phyloP scores from a whole-genome alignment of 1,140 invertebrate genomes.

The Probaryconus sp. region DNA sequence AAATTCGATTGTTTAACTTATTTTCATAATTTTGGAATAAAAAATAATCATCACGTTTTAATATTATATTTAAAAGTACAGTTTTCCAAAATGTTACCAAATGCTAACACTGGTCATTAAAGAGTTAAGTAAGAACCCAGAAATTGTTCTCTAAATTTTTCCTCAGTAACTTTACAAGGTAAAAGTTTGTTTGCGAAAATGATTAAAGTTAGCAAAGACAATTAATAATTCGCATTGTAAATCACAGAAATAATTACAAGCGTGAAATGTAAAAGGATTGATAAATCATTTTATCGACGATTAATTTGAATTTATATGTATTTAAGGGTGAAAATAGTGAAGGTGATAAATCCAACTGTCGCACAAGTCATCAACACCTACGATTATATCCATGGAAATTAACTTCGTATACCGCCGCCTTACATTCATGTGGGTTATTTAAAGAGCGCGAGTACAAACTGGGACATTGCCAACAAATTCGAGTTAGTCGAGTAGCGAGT shows the following conservation, averaged over 20 bases:
- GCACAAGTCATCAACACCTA: constrained; percentile 40
- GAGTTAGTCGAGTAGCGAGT: constrained; percentile 72
- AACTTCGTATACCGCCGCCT: constrained; percentile 44
- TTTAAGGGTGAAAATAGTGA: constrained; percentile 14
- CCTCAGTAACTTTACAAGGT: too few relatives aligned
- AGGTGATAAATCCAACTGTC: constrained; percentile 43
- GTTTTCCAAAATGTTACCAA: too few relatives aligned
- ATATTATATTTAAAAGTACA: too few relatives aligned
- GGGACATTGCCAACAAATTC: constrained; percentile 75
- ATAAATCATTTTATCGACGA: constrained; percentile 49
- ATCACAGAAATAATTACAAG: constrained; percentile 31
- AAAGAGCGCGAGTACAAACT: constrained; percentile 69
- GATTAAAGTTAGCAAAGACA: too few relatives aligned
- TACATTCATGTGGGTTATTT: constrained; percentile 63
- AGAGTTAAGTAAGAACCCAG: too few relatives aligned
- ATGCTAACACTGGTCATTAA: too few relatives aligned
- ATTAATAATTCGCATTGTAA: too few relatives aligned
- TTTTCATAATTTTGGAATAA: too few relatives aligned
- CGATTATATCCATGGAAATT: constrained; percentile 52
- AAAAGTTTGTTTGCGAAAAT: too few relatives aligned
- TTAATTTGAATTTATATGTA: constrained; percentile 35
- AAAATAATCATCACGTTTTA: too few relatives aligned
- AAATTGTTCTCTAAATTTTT: too few relatives aligned
- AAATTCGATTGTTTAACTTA: too few relatives aligned
- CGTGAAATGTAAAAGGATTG: constrained; percentile 1